Evolutionary conservation across 2,797 vertebrate genomes (phyloP), one percentile per base, ranked within the genome.

Genomic region (Mastacembelus armatus): DNA sequence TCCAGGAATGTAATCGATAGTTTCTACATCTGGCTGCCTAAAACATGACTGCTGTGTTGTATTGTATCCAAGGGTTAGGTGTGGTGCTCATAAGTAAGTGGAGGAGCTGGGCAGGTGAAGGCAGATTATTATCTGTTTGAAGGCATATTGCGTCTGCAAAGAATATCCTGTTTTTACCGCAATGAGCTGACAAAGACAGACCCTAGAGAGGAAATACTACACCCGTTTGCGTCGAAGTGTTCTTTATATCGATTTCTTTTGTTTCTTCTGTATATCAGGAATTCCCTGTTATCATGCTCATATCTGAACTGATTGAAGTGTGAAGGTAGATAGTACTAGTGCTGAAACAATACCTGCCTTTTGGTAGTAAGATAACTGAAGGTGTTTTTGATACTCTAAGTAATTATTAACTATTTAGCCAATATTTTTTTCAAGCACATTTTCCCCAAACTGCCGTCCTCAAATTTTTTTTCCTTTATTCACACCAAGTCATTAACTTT

Each of bases 1-100:
- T 50, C 30, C 39, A 45, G 56, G 24, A 44, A 38, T 30, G 18
- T 19, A 39, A 70, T 55, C 12, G 3, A 58, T 57, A 57, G 44
- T 27, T 40, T 59, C 15, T 27, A 30, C 18, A 38, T 42, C 22
- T 1, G 24, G 36, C 62, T 60, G 42, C 32, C 12, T 39, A 1
- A n/a, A 38, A 36, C 52, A 26, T 22, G 26, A 54, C 27, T 50
- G 35, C 45, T 64, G 39, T 2, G 26, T 61, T 42, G n/a, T 10
- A 30, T 1, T 22, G 47, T 27, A 27, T 69, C 47, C 58, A 38
- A 36, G 18, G 4, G 1, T 26, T 62, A n/a, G 38, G 49, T 65
- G 62, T 29, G 26, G 21, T 19, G 6, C 19, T 32, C 44, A 12
- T 54, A 22, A 49, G n/a, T 43, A 29, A 56, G 40, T n/a, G 30